Conservation (phyloP, 2,797 vertebrate species). For the Acanthiza pusilla region DNA sequence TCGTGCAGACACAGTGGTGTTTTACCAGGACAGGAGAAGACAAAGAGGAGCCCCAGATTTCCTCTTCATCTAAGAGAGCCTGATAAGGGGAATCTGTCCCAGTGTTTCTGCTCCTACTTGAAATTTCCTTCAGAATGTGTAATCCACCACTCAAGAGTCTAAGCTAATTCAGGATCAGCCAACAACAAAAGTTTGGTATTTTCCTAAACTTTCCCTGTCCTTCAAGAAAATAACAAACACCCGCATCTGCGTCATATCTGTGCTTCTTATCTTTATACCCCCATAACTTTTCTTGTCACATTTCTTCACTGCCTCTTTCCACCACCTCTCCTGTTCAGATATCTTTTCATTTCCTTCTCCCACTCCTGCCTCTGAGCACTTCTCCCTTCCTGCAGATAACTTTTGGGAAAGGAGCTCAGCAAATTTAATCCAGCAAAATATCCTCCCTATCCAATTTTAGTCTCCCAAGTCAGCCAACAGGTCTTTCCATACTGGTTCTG, state of each 20-base stretch:
- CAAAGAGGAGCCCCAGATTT: not conserved
- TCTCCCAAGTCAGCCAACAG: not conserved
- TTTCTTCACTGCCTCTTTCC: not conserved
- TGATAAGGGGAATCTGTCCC: not conserved
- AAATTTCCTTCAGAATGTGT: not conserved
- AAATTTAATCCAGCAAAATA: not conserved
- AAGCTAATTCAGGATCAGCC: not conserved
- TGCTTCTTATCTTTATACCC: not conserved
- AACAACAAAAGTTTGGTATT: not conserved
- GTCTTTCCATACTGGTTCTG: not conserved
- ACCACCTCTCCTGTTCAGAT: not conserved
- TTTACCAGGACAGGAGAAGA: not conserved
- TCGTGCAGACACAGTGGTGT: not conserved
- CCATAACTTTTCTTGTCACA: not conserved
- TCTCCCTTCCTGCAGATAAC: not conserved
- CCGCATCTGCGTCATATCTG: not conserved
- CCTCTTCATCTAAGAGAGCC: not conserved
- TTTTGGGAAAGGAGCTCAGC: not conserved
- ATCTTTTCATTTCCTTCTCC: not conserved
- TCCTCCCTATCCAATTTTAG: not conserved
- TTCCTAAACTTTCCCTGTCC: not conserved
- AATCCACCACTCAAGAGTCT: not conserved
- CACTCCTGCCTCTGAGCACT: not conserved
- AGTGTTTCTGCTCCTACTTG: not conserved
- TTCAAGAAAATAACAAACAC: not conserved